A percentile compares a stretch with the other conserved stretches of the same genome.
phyloP scores from a whole-genome alignment of 1,140 invertebrate genomes.

The Drosophila baimaii region DNA sequence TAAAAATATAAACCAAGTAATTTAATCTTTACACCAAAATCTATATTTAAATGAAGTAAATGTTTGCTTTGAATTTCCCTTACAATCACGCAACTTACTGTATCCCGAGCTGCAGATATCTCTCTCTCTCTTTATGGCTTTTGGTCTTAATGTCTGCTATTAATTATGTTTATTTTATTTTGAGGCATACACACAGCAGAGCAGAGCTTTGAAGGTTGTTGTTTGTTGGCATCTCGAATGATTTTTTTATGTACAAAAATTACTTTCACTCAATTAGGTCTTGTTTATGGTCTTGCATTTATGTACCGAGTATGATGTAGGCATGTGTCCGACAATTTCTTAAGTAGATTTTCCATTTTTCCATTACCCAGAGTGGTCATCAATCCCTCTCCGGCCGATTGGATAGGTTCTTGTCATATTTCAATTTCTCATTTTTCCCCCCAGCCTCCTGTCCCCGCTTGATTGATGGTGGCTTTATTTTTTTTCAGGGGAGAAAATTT shows the following conservation, averaged over 20 bases:
- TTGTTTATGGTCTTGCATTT: conserved; percentile 39
- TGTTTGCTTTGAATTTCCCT: not conserved
- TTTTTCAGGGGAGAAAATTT: conserved; percentile 11
- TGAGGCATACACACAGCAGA: conserved; percentile 4
- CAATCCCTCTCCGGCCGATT: conserved; percentile 33
- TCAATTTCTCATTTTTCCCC: conserved; percentile 41
- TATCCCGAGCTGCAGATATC: conserved; percentile 1
- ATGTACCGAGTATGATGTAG: conserved; percentile 1
- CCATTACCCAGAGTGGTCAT: conserved; percentile 46
- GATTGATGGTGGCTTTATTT: conserved; percentile 39
- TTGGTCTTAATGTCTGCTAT: conserved; percentile 34
- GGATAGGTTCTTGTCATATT: conserved; percentile 45
- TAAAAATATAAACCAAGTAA: not conserved
- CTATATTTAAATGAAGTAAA: not conserved
- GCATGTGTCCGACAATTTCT: conserved; percentile 54
- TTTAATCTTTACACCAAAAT: not conserved
- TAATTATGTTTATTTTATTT: conserved; percentile 60
- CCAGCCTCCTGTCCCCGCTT: conserved; percentile 1
- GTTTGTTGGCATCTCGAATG: conserved; percentile 32
- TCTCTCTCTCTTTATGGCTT: conserved; percentile 17
- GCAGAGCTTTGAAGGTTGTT: conserved; percentile 33
- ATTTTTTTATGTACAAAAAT: conserved; percentile 45
- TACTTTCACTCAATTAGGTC: conserved; percentile 73
- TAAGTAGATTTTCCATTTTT: conserved; percentile 52
- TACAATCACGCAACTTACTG: conserved; percentile 26